phyloP scores from a whole-genome alignment of 2,113 vertebrate species.

The Dasypus novemcinctus region DNA sequence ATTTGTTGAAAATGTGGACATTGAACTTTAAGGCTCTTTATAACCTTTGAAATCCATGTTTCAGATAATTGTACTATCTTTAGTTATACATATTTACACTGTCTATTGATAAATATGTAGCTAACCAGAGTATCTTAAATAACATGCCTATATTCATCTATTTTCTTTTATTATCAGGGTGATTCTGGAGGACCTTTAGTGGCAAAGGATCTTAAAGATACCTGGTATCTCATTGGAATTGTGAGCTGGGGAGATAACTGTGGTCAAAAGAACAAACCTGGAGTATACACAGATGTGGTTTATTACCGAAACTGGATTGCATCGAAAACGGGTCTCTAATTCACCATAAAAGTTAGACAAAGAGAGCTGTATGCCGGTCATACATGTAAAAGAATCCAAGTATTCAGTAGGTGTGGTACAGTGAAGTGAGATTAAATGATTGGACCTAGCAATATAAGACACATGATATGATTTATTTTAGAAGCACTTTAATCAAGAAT shows the following conservation, averaged over 20 bases:
- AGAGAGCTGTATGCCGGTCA: constrained; percentile 4
- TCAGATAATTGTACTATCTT: background rate
- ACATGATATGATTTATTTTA: background rate
- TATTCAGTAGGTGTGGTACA: background rate
- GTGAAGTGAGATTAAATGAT: background rate
- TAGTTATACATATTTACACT: background rate
- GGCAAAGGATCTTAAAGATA: constrained; percentile 82
- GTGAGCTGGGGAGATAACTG: constrained; percentile 89
- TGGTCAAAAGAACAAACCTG: constrained; percentile 84
- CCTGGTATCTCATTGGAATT: constrained; percentile 87
- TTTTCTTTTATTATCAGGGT: constrained; percentile 83
- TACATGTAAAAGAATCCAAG: background rate
- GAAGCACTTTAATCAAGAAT: constrained; percentile 1
- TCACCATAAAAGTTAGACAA: background rate
- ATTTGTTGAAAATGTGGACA: background rate
- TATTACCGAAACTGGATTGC: constrained; percentile 84
- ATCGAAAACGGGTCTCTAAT: constrained; percentile 82
- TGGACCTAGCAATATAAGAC: background rate
- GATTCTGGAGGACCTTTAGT: constrained; percentile 94
- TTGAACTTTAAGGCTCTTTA: background rate
- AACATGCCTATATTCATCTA: background rate
- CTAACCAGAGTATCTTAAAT: constrained; percentile 11
- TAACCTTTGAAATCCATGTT: constrained; percentile 16
- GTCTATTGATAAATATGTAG: background rate
- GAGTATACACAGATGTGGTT: constrained; percentile 85